Evolutionary conservation across 2,797 vertebrate genomes (phyloP).

Genomic region (Triplophysa yarkandensis): DNA sequence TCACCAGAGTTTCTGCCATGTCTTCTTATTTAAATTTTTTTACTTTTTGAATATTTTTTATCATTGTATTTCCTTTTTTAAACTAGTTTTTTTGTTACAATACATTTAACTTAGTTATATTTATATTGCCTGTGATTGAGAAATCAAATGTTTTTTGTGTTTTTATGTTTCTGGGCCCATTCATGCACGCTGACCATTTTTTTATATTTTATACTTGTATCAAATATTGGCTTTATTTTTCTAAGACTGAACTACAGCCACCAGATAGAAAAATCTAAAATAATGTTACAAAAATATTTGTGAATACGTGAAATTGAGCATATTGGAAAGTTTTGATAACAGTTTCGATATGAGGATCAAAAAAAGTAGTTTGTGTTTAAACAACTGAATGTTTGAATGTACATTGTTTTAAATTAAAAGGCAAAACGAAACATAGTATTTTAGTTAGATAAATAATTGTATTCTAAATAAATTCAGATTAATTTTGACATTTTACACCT

Average conservation of each 20-base stretch:
- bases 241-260: background rate
- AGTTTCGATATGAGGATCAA: background rate
- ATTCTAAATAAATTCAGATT: background rate
- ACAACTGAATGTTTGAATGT: slow-evolving; percentile 13
- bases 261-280: background rate
- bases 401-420: slow-evolving; percentile 18
- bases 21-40: background rate
- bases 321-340: background rate
- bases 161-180: slow-evolving; percentile 6
- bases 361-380: background rate
- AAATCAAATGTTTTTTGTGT: background rate
- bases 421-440: background rate
- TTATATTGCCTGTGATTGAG: slow-evolving; percentile 28
- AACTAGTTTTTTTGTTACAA: slow-evolving; percentile 1
- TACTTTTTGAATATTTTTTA: slow-evolving; percentile 23
- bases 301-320: background rate
- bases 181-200: slow-evolving; percentile 18
- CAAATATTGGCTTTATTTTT: slow-evolving; percentile 21
- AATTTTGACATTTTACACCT: background rate
- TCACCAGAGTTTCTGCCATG: slow-evolving; percentile 23
- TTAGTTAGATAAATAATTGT: too few species aligned
- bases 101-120: slow-evolving; percentile 36
- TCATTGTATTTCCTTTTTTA: slow-evolving; percentile 1
- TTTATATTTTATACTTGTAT: background rate
- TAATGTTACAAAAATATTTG: background rate